Evolutionary conservation across 2,888 invertebrate species (phyloP), one percentile per base, ranked within the genome.

Genomic region (Allygus modestus): DNA sequence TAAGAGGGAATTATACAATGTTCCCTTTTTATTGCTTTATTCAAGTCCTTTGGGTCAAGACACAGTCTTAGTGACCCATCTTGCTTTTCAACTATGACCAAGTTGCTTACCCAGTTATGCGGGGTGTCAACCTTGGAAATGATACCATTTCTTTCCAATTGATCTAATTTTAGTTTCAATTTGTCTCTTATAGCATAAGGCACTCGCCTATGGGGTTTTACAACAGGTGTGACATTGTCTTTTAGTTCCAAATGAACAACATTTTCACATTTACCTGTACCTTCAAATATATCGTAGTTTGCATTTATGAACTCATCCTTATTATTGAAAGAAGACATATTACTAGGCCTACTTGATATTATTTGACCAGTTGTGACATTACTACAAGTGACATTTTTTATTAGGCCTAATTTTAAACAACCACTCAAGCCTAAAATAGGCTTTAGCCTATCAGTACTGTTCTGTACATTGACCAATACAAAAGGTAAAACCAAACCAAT

Each of bases 41-140:
- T 86, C 23, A 86, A 77, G 31, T 85, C 65, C 9, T 37, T 37
- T 15, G 87, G 85, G 28, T 85, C 84, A 77, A 86, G 51, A 81
- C 86, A 86, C 0, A 86, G 15, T 73, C 86, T 81, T 23, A 86
- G 26, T n/a, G 65, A 41, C 15, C 85, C 84, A 41, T 84, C 46
- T n/a, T 5, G 26, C 81, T 85, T 85, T 46, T 85, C 85, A n/a
- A 81, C 15, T 9, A 84, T 28, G 2, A 84, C 84, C 20, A 85
- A 31, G 12, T 71, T 81, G 43, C 81, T 84, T 17, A 84, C 81
- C 82, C 84, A 85, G 20, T 79, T 37, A 17, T 41, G 33, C 9
- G 85, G 79, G n/a, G 58, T 46, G 23, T 84, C 54, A n/a, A 84
- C 85, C 69, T 85, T 83, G 7, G 65, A 31, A 71, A 85, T 79